A percentile compares a stretch with the other conserved stretches of the same genome.
phyloP scores from a whole-genome alignment of 2,113 vertebrate genomes.

The Chelonoidis abingdonii region DNA sequence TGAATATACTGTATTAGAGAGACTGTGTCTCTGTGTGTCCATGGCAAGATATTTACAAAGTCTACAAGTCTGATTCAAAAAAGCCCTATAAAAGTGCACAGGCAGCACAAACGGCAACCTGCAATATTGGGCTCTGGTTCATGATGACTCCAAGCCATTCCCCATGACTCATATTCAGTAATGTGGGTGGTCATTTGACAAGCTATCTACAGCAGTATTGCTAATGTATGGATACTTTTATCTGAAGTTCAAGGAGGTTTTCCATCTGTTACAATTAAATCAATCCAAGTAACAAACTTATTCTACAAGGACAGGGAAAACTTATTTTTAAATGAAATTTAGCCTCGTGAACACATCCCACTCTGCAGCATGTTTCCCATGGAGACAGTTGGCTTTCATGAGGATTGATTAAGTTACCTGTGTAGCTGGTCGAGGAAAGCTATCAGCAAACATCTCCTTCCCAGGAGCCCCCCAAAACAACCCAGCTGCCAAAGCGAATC shows the following conservation, averaged over 20 bases:
- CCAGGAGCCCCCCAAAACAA: background rate
- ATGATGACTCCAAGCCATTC: background rate
- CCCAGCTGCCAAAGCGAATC: slow-evolving; percentile 32
- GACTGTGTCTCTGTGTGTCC: background rate
- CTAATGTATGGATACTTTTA: slow-evolving; percentile 30
- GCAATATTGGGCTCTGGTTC: background rate
- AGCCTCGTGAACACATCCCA: slow-evolving; percentile 4
- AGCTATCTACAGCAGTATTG: slow-evolving; percentile 45
- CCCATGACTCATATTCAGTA: slow-evolving; percentile 22
- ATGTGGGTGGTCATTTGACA: slow-evolving; percentile 62
- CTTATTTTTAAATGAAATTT: slow-evolving; percentile 41
- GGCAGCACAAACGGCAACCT: slow-evolving; percentile 37
- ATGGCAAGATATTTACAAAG: background rate
- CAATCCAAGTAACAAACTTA: slow-evolving; percentile 41
- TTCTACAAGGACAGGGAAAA: slow-evolving; percentile 37
- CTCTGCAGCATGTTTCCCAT: slow-evolving; percentile 30
- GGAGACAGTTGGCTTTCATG: background rate
- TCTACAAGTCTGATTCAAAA: slow-evolving; percentile 45
- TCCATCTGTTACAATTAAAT: slow-evolving; percentile 55
- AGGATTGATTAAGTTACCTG: slow-evolving; percentile 37
- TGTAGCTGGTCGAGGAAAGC: background rate
- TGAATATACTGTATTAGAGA: background rate
- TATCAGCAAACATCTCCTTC: slow-evolving; percentile 55
- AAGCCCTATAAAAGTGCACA: slow-evolving; percentile 33
- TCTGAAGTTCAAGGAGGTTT: slow-evolving; percentile 45